Base-by-base conservation (phyloP, 2,797 vertebrate species). In the Brachyalestes nurse region DNA sequence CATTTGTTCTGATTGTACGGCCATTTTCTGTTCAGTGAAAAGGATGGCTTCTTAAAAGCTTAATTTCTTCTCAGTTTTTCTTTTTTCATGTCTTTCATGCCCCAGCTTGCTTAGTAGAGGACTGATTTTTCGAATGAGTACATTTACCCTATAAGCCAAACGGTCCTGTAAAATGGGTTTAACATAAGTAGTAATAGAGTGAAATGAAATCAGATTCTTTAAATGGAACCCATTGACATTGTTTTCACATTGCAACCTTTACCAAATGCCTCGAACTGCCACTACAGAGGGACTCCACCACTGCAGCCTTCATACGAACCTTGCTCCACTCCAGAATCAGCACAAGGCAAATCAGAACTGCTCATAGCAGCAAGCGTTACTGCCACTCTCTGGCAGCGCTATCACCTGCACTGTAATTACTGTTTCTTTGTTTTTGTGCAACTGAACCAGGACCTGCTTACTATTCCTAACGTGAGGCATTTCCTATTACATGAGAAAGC, bases 351-450 rank as follows among this genome's bases (percentile, higher is more conserved):
- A 47, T 25, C 1, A 49, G 66, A 53, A 49, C n/a, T 53, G 45
- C 14, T 25, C 34, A 55, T 14, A 14, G 51, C 16, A 21, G 55
- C 19, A 42, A 58, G 19, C 13, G 40, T 57, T 28, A 28, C 2
- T 23, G 6, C 25, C 25, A 25, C 1, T 72, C 49, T 57, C 51
- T 67, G 25, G 66, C 40, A 25, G 12, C 38, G 19, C 10, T 10
- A 40, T 42, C 64, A 66, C 65, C 65, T 66, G 64, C 64, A 10
- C 19, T 66, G 16, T 70, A 6, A n/a, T 28, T n/a, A n/a, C n/a
- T n/a, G n/a, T n/a, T n/a, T n/a, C n/a, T n/a, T n/a, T n/a, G n/a
- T n/a, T n/a, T n/a, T n/a, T 6, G 34, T 55, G 5, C 28, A 28
- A 28, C 71, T 51, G 25, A 55, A 40, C 77, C 64, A 62, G 58